Evolutionary conservation across 2,113 vertebrate species (phyloP).

Genomic region (Oryzias melastigma): DNA sequence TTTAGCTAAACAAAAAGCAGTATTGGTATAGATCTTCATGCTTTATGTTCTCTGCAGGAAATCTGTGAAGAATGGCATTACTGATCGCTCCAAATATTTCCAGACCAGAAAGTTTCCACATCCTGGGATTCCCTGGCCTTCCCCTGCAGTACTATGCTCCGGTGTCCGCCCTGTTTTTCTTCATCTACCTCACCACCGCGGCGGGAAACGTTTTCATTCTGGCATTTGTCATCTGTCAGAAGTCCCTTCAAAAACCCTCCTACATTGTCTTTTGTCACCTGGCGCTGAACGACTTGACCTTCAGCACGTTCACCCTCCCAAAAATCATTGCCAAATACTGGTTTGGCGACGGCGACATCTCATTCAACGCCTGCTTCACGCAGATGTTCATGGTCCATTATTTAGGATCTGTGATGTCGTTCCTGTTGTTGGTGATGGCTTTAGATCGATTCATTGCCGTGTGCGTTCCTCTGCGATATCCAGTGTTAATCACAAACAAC

Average conservation of each 20-base stretch:
- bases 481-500: constrained; percentile 39
- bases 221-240: constrained; percentile 6
- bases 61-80: neutral
- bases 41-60: neutral
- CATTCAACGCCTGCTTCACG: constrained; percentile 56
- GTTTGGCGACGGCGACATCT: constrained; percentile 51
- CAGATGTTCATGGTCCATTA: constrained; percentile 71
- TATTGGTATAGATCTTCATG: neutral
- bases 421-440: constrained; percentile 63
- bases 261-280: constrained; percentile 53
- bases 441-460: constrained; percentile 68
- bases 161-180: constrained; percentile 35
- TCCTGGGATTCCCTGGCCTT: constrained; percentile 69
- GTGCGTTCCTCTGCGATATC: constrained; percentile 63
- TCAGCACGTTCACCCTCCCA: constrained; percentile 58
- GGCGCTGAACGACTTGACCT: constrained; percentile 53
- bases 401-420: constrained; percentile 54
- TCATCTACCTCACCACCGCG: constrained; percentile 47
- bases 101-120: constrained; percentile 33
- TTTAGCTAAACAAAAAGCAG: too few species aligned
- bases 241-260: constrained; percentile 65
- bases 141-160: constrained; percentile 42
- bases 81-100: constrained; percentile 17
- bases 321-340: constrained; percentile 61
- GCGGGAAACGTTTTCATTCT: constrained; percentile 26